Evolutionary conservation across 1,140 invertebrate genomes (phyloP).

Genomic region (Mactra quadrangularis): DNA sequence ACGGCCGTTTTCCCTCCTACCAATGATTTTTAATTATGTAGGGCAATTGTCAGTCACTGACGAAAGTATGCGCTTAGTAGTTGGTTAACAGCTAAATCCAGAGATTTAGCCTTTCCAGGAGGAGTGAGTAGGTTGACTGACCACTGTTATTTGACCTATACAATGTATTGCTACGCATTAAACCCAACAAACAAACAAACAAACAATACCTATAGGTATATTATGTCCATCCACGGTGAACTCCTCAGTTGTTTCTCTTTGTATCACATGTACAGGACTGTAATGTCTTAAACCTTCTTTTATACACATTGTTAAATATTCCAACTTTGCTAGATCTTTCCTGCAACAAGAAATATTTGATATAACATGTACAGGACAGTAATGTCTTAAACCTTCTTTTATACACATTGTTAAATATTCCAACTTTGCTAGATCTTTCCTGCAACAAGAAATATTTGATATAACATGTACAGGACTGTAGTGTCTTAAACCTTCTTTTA

Average conservation of each 20-base stretch:
- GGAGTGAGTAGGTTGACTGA: too few relatives aligned
- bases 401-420: slow-evolving; percentile 81
- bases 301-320: slow-evolving; percentile 81
- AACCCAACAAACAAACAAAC: too few relatives aligned
- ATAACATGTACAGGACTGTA: too few relatives aligned
- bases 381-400: slow-evolving; percentile 81
- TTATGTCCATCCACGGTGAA: slow-evolving; percentile 53
- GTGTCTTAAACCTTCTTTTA: neutral
- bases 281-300: slow-evolving; percentile 81
- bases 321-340: slow-evolving; percentile 75
- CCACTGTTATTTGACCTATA: too few relatives aligned
- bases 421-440: slow-evolving; percentile 75
- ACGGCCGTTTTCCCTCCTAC: too few relatives aligned
- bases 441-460: slow-evolving; percentile 3
- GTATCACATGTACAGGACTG: slow-evolving; percentile 87
- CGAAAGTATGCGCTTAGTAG: too few relatives aligned
- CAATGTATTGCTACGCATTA: too few relatives aligned
- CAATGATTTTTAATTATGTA: too few relatives aligned
- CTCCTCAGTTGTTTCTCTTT: slow-evolving; percentile 84
- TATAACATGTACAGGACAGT: slow-evolving; percentile 87
- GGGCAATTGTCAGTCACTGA: too few relatives aligned
- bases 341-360: slow-evolving; percentile 29
- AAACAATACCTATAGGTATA: slow-evolving; percentile 45
- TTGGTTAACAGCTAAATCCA: too few relatives aligned
- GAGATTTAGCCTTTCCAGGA: too few relatives aligned